Evolutionary conservation across 2,797 vertebrate species (phyloP).

Genomic region (Acanthornis magna): DNA sequence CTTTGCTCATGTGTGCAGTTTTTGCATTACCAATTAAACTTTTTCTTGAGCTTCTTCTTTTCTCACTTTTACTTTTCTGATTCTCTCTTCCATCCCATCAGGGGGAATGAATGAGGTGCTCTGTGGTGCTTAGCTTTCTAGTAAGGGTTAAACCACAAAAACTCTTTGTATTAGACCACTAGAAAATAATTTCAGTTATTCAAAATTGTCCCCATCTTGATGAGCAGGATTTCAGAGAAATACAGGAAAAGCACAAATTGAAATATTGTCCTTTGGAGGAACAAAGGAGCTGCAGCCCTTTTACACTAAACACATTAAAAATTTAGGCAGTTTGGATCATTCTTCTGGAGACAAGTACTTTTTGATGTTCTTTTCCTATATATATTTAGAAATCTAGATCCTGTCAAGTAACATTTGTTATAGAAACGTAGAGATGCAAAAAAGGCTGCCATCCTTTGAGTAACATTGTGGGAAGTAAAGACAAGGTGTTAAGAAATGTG

Average conservation of each 20-base stretch:
- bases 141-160: background rate
- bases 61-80: background rate
- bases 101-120: background rate
- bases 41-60: background rate
- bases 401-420: background rate
- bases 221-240: background rate
- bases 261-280: background rate
- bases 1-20: background rate
- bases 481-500: background rate
- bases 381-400: background rate
- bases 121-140: background rate
- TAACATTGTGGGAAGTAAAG: background rate
- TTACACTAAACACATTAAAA: background rate
- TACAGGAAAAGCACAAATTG: background rate
- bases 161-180: background rate
- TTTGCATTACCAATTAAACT: background rate
- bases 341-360: background rate
- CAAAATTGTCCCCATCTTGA: background rate
- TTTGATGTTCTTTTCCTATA: background rate
- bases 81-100: background rate
- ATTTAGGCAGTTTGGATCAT: background rate
- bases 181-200: background rate
- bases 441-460: background rate
- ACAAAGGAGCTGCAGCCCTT: background rate
- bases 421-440: background rate